phyloP scores from a whole-genome alignment of 92 coral and sea anemone genomes.

The Bergia puertoricense region DNA sequence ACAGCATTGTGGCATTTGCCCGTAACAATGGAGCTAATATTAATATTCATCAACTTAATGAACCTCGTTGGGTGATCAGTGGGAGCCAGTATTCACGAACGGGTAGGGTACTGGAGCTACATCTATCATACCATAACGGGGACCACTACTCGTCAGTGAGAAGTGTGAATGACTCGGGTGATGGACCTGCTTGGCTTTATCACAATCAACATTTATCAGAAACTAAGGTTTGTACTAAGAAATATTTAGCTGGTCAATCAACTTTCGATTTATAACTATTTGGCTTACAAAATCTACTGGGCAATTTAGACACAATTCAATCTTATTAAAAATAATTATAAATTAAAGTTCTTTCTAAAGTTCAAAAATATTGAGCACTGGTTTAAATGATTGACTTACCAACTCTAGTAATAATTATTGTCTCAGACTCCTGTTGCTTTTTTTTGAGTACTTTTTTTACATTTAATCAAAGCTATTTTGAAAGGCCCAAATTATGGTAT shows the following conservation, averaged over 20 bases:
- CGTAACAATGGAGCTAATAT: constrained; percentile 88
- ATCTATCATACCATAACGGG: constrained; percentile 92
- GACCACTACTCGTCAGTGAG: constrained; percentile 97
- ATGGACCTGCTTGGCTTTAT: constrained; percentile 92
- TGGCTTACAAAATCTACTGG: not conserved
- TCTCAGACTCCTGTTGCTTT: too few species aligned
- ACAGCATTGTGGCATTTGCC: constrained; percentile 95
- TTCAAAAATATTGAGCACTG: too few species aligned
- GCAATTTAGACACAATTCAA: not conserved
- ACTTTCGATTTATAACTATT: not conserved
- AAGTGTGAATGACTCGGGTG: constrained; percentile 66
- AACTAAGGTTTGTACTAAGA: constrained; percentile 40
- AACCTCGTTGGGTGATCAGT: constrained; percentile 91
- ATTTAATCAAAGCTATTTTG: too few species aligned
- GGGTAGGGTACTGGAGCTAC: constrained; percentile 74
- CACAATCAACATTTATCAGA: constrained; percentile 45
- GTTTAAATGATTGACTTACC: too few species aligned
- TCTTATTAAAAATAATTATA: too few species aligned
- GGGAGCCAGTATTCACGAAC: constrained; percentile 71
- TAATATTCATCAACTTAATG: constrained; percentile 93
- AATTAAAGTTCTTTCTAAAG: too few species aligned
- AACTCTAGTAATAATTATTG: too few species aligned
- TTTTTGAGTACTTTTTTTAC: too few species aligned
- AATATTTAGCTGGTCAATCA: not conserved
- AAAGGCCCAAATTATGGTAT: too few species aligned